Evolutionary conservation across 2,797 vertebrate genomes (phyloP), one percentile per base, ranked within the genome.

Genomic region (Peromyscus melanophrys): DNA sequence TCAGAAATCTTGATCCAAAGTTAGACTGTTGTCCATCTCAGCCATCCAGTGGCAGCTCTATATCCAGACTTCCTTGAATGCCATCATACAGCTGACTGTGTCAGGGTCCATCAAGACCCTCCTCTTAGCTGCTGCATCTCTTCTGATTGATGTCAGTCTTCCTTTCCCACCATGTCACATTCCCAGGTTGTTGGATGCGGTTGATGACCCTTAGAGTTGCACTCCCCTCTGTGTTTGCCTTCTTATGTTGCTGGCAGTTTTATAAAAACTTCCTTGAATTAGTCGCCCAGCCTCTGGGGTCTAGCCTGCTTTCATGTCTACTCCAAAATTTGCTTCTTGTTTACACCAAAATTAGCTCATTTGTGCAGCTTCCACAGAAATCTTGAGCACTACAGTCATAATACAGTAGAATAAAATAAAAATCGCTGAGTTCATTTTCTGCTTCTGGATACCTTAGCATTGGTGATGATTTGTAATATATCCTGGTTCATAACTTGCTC

Each of bases 381-480:
- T 65, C 27, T 34, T 46, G 40, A 75, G 40, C 80, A 17, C 82
- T 89, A 23, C 34, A 34, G 17, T n/a, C 31, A 19, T 94, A 94
- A 94, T 11, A 27, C 52, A 87, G 17, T 23, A 86, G 57, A 97
- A 88, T 90, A 16, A 76, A 96, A 75, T 67, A 29, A 89, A 89
- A 92, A 25, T 23, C 69, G 27, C 46, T 95, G 88, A 80, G 40
- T 93, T 95, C 49, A 61, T 92, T 96, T 92, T 61, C 78, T 92
- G 34, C 11, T 86, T 46, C 82, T 85, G 34, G n/a, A 57, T 91
- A 84, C 37, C 61, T 73, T 52, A 73, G 12, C 23, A 55, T n/a
- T 43, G 89, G 37, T 29, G 12, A 9, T 52, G 17, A 69, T 81
- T 69, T 34, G 25, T 90, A 40, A 31, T 61, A 9, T 76, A 61